Conservation (phyloP, 2,797 vertebrate genomes). For the Dipus sagitta region DNA sequence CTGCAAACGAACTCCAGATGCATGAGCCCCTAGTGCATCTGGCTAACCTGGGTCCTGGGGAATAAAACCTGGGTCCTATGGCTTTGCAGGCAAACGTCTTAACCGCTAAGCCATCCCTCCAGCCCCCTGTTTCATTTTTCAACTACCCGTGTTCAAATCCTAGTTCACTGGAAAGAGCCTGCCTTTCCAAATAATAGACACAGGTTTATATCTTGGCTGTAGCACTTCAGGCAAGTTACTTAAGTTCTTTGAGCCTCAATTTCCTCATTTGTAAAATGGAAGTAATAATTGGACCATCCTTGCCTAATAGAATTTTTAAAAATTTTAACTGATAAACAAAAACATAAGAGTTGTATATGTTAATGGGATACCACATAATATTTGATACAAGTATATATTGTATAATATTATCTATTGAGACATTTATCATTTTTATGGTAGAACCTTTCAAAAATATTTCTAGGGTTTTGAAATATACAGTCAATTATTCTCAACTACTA, state of each 20-base stretch:
- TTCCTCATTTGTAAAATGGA: constrained; percentile 26
- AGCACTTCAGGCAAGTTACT: background rate
- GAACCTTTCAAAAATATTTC: background rate
- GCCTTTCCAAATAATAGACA: background rate
- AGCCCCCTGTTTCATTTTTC: background rate
- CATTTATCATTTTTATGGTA: background rate
- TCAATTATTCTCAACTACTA: background rate
- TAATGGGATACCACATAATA: background rate
- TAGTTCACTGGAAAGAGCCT: constrained; percentile 47
- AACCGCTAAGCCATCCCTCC: too few relatives aligned
- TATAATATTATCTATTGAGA: background rate
- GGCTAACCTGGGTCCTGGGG: too few relatives aligned
- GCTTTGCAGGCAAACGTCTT: too few relatives aligned
- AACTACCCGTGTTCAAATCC: background rate
- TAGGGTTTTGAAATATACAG: background rate
- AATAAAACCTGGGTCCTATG: too few relatives aligned
- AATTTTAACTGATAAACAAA: background rate
- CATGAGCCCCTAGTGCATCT: too few relatives aligned
- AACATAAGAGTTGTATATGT: background rate
- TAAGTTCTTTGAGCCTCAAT: constrained; percentile 34
- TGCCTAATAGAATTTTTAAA: constrained; percentile 23
- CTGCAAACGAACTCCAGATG: too few relatives aligned
- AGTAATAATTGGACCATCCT: background rate
- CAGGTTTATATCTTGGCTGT: background rate
- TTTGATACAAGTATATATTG: background rate